Conservation (phyloP, 2,888 invertebrate species). For the Pollenia amentaria region DNA sequence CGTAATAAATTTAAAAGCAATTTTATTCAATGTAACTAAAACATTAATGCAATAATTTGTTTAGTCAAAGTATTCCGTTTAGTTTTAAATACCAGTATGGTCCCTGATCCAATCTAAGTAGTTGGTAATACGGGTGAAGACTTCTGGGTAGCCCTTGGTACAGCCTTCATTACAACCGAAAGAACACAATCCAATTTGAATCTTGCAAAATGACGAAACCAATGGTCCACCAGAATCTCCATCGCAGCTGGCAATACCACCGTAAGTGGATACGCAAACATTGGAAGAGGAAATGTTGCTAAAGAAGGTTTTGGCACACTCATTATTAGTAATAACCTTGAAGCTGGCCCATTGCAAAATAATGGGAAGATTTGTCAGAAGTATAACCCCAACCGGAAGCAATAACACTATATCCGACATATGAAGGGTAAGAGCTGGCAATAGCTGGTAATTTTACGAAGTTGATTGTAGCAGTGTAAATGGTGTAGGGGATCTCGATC, state of each 20-base stretch:
- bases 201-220: constrained; percentile 59
- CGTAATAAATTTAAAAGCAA: too few species aligned
- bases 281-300: constrained; percentile 64
- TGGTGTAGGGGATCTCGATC: constrained; percentile 76
- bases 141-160: constrained; percentile 75
- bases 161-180: constrained; percentile 76
- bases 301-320: constrained; percentile 78
- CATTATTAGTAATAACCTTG: constrained; percentile 78
- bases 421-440: constrained; percentile 75
- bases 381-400: constrained; percentile 82
- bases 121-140: constrained; percentile 78
- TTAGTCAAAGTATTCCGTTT: too few species aligned
- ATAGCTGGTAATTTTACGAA: constrained; percentile 76
- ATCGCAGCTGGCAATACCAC: constrained; percentile 77
- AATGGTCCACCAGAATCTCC: constrained; percentile 83
- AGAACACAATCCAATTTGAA: constrained; percentile 78
- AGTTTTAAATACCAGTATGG: too few species aligned
- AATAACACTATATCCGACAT: constrained; percentile 74
- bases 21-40: too few species aligned
- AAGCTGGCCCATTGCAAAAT: constrained; percentile 80
- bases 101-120: constrained; percentile 78
- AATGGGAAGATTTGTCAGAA: constrained; percentile 76
- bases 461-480: constrained; percentile 75
- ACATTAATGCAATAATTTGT: too few species aligned
- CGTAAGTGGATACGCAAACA: constrained; percentile 79